Evolutionary conservation across 2,797 vertebrate genomes (phyloP).

Genomic region (Neosalanx taihuensis): DNA sequence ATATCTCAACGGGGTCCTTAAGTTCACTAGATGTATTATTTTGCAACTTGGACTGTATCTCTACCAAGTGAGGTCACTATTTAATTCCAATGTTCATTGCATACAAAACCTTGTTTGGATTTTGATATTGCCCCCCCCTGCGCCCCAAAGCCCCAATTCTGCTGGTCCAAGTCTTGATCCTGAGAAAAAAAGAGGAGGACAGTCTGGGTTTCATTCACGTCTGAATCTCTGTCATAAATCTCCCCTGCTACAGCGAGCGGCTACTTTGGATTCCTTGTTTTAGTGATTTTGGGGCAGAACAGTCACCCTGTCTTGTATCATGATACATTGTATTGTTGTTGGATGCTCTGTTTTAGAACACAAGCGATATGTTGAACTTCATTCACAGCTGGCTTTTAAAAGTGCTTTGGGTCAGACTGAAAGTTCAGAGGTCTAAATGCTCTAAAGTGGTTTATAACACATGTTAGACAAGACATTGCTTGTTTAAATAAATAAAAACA

Average conservation of each 20-base stretch:
- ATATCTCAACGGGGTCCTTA: conserved; percentile 22
- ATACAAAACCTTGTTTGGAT: conserved; percentile 30
- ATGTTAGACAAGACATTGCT: background rate
- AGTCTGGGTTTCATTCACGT: conserved; percentile 34
- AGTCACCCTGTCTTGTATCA: conserved; percentile 25
- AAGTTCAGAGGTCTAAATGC: conserved; percentile 25
- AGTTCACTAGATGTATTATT: conserved; percentile 36
- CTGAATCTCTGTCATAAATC: conserved; percentile 39
- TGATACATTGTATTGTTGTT: conserved; percentile 36
- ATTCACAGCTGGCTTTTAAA: conserved; percentile 30
- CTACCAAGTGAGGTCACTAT: conserved; percentile 39
- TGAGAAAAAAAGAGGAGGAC: conserved; percentile 10
- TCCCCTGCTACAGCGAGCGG: conserved; percentile 24
- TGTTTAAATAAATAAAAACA: background rate
- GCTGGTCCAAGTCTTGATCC: background rate
- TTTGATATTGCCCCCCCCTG: too few relatives aligned
- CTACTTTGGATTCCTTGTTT: conserved; percentile 32
- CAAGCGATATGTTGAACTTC: conserved; percentile 28
- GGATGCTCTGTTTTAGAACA: conserved; percentile 21
- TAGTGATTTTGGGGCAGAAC: conserved; percentile 17
- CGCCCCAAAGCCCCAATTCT: background rate
- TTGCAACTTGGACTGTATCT: conserved; percentile 44
- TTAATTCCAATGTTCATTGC: conserved; percentile 27
- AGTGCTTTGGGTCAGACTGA: conserved; percentile 34
- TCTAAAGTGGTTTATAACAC: conserved; percentile 28